Evolutionary conservation across 2,888 invertebrate genomes (phyloP).

Genomic region (Philaethria dido): DNA sequence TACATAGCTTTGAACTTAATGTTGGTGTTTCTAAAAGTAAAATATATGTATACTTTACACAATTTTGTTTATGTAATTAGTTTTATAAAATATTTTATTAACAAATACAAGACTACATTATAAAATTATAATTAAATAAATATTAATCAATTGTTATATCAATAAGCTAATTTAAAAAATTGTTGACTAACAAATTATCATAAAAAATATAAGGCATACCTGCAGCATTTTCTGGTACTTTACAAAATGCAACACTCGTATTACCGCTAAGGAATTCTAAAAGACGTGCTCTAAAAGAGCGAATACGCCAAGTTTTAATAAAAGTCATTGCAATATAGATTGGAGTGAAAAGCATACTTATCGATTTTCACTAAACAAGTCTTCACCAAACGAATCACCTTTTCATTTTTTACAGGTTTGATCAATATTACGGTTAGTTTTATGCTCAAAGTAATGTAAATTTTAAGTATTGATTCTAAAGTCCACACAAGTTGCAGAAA

Average conservation of each 20-base stretch:
- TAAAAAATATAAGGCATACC: slow-evolving; percentile 27
- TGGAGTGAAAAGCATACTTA: slow-evolving; percentile 89
- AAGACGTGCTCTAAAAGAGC: slow-evolving; percentile 87
- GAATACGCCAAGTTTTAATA: slow-evolving; percentile 91
- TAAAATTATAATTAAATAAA: background rate
- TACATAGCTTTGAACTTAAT: slow-evolving; percentile 81
- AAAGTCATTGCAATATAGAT: slow-evolving; percentile 93
- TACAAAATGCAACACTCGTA: slow-evolving; percentile 85
- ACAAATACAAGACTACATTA: background rate
- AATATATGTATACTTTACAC: background rate
- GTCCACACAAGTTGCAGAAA: slow-evolving; percentile 57
- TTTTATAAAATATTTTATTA: background rate
- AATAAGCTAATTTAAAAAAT: no score
- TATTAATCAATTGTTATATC: no score
- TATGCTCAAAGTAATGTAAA: slow-evolving; percentile 16
- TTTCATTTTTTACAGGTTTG: slow-evolving; percentile 40
- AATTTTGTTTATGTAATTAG: no score
- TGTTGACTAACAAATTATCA: background rate
- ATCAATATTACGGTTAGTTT: slow-evolving; percentile 30
- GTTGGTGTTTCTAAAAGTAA: slow-evolving; percentile 76
- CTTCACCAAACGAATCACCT: slow-evolving; percentile 32
- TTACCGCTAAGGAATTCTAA: slow-evolving; percentile 84
- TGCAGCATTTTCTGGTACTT: slow-evolving; percentile 69
- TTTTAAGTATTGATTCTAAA: slow-evolving; percentile 74
- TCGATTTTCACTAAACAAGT: slow-evolving; percentile 33